These are phyloP conservation scores for Gulo gulo DNA, from an alignment of 2,113 vertebrate genomes.

Conservation along the genomic window DNA sequence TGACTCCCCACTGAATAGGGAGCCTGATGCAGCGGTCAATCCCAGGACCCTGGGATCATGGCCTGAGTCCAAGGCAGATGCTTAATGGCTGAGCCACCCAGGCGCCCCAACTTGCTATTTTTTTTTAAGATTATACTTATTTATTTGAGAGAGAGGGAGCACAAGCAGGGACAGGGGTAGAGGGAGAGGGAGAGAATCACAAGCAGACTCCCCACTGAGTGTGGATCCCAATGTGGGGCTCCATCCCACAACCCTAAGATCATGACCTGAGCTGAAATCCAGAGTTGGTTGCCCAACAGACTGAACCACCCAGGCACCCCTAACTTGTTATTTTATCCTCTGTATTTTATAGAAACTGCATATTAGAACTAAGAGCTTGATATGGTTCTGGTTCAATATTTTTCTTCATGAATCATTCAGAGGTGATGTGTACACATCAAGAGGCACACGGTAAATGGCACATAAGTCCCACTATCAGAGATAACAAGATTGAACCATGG, in stretches of 20 bases:
- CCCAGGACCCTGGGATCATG: neutral
- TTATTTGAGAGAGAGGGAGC: neutral
- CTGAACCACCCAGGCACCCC: neutral
- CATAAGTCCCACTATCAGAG: neutral
- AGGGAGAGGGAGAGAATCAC: neutral
- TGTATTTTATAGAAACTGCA: neutral
- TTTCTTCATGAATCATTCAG: constrained; percentile 27
- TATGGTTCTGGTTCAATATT: neutral
- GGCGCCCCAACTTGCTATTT: neutral
- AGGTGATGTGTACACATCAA: neutral
- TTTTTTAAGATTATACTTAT: neutral
- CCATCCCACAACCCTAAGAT: neutral
- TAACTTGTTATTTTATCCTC: neutral
- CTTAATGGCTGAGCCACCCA: neutral
- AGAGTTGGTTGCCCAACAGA: neutral
- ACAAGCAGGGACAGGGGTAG: neutral
- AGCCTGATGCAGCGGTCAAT: neutral
- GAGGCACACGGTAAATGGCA: neutral
- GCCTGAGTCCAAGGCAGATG: neutral
- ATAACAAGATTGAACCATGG: neutral
- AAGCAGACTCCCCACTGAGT: neutral
- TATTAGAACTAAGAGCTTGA: neutral
- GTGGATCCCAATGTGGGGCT: neutral
- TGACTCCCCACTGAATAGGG: neutral
- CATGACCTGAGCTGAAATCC: neutral